These are phyloP conservation scores for Pocillopora verrucosa DNA, from an alignment of 64 coral and sea anemone species.

Conservation along the genomic window DNA sequence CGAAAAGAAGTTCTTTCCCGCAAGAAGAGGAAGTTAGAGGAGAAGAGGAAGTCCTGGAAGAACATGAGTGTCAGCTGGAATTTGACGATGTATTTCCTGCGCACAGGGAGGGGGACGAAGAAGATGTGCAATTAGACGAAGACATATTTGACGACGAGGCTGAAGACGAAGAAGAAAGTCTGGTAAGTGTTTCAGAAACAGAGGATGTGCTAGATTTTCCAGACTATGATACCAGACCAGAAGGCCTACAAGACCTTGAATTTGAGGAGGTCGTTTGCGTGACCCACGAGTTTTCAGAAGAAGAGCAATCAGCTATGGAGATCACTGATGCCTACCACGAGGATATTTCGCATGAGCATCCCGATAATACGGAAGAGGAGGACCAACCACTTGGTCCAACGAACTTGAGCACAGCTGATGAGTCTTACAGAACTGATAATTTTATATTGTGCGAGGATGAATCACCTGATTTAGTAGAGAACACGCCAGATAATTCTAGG, in stretches of 20 bases:
- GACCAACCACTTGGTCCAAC: background rate
- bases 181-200: conserved; percentile 64
- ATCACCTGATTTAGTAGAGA: background rate
- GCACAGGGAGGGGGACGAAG: conserved; percentile 72
- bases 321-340: conserved; percentile 19
- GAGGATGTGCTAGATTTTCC: conserved; percentile 38
- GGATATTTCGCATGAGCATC: conserved; percentile 23
- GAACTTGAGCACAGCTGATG: background rate
- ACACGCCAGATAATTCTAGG: background rate
- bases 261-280: background rate
- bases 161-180: conserved; percentile 55
- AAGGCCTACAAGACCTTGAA: conserved; percentile 12
- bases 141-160: conserved; percentile 42
- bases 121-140: conserved; percentile 29
- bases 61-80: conserved; percentile 69
- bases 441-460: background rate
- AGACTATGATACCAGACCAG: background rate
- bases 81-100: conserved; percentile 89
- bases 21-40: background rate
- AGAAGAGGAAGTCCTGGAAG: background rate
- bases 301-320: background rate
- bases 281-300: conserved; percentile 17
- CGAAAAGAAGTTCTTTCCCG: background rate
- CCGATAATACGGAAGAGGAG: conserved; percentile 10
- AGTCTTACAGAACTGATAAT: background rate